Evolutionary conservation across 2,113 vertebrate genomes (phyloP), one percentile per base, ranked within the genome.

Genomic region (Dromiciops gliroides): DNA sequence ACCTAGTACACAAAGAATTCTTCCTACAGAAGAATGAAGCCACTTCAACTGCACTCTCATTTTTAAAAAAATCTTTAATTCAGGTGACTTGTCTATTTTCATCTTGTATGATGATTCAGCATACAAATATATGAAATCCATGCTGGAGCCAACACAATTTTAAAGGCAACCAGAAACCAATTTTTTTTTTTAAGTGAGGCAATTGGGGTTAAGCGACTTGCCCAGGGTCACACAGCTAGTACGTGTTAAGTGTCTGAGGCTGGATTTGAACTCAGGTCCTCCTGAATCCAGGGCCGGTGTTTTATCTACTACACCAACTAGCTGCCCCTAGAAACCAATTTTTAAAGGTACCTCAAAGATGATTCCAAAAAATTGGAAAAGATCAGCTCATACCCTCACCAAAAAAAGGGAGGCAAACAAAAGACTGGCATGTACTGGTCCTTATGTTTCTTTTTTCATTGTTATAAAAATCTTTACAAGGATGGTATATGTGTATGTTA

Each of bases 1-100:
- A 94, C 95, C 92, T 94, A 95, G 94, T 37, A 95, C 44, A 93
- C 51, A 94, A 22, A 22, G 60, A 90, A 75, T 89, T 91, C 89
- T 52, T 90, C 50, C 8, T 91, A 31, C 89, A 92, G 93, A 25
- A 92, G 44, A 51, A 19, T 31, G 88, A 0, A 12, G 14, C 51
- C 14, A 96, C 28, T 94, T 93, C n/a, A 91, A 44, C 51, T 93
- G 47, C 94, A 92, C 49, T 89, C 90, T 6, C n/a, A 83, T n/a
- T n/a, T 19, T 1, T 2, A 83, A n/a, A 75, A 88, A 90, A 94
- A 48, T 50, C 90, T 88, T 25, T 11, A 83, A 23, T 90, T 83
- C 92, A 91, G 95, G n/a, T 19, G 4, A 37, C 26, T 49, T 83
- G 44, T 90, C 89, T 44, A 31, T 5, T 90, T 48, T 90, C 90